These are phyloP conservation scores for Acanthiza pusilla DNA, from an alignment of 2,797 vertebrate species.

Conservation along the genomic window DNA sequence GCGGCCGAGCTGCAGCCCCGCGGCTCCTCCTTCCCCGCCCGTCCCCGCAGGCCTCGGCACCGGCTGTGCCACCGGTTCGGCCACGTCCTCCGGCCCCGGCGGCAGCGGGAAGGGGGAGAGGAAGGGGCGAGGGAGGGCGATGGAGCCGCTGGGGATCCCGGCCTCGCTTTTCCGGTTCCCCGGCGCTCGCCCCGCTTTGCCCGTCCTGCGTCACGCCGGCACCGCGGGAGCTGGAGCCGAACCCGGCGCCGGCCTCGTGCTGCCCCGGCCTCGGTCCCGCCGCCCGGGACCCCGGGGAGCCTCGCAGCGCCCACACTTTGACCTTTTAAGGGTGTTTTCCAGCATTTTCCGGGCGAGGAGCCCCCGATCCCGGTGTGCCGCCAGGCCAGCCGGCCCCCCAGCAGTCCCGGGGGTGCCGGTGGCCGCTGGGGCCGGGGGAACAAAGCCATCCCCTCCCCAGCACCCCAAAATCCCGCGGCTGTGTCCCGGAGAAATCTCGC, in stretches of 20 bases:
- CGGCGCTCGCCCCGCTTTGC: background rate
- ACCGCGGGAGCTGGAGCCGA: background rate
- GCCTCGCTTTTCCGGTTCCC: slow-evolving; percentile 48
- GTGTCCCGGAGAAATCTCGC: background rate
- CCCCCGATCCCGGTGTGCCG: background rate
- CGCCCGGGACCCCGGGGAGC: background rate
- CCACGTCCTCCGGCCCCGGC: background rate
- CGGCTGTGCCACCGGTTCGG: background rate
- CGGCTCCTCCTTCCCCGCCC: background rate
- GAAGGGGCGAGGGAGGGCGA: background rate
- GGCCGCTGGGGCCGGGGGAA: background rate
- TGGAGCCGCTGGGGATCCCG: background rate
- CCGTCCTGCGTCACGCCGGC: slow-evolving; percentile 3
- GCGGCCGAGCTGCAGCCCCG: background rate
- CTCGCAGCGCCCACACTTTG: background rate
- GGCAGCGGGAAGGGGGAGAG: background rate
- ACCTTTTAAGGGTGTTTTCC: slow-evolving; percentile 64
- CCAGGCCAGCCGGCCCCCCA: background rate
- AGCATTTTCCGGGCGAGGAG: background rate
- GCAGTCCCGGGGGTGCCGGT: background rate
- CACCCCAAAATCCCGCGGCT: background rate
- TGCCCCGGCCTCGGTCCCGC: background rate
- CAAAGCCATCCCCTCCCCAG: background rate
- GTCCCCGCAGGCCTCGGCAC: background rate
- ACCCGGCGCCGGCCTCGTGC: background rate